These are phyloP conservation scores for Barbus barbus DNA, from an alignment of 2,113 vertebrate species.

Conservation along the genomic window DNA sequence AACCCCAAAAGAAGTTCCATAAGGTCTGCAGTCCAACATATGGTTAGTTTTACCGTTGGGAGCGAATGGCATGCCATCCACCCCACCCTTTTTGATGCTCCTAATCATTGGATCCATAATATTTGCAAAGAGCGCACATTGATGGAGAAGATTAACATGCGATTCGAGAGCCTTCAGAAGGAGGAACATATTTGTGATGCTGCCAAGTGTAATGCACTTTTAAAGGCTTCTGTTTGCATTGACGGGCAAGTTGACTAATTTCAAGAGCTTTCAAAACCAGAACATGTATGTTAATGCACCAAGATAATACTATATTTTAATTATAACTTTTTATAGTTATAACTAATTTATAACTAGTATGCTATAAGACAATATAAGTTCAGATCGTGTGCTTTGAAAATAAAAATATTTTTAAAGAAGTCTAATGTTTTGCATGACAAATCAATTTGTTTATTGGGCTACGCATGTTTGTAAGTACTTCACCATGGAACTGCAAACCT, in stretches of 20 bases:
- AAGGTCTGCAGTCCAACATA: constrained; percentile 40
- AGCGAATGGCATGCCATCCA: constrained; percentile 25
- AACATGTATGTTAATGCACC: neutral
- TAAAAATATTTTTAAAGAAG: too few relatives aligned
- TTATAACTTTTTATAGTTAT: too few relatives aligned
- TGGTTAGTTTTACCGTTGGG: constrained; percentile 26
- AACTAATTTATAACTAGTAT: too few relatives aligned
- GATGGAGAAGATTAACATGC: neutral
- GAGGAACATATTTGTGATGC: neutral
- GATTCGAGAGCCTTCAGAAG: neutral
- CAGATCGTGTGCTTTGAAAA: too few relatives aligned
- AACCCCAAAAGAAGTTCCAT: constrained; percentile 9
- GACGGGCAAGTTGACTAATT: neutral
- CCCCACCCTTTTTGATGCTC: constrained; percentile 7
- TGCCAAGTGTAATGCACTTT: constrained; percentile 4
- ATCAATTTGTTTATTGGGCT: neutral
- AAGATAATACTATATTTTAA: neutral
- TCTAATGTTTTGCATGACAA: neutral
- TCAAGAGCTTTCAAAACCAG: neutral
- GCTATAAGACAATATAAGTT: neutral
- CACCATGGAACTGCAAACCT: neutral
- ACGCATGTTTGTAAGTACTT: neutral
- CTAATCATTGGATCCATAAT: neutral
- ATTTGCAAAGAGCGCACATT: constrained; percentile 6
- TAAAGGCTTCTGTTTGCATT: neutral